phyloP scores from a whole-genome alignment of 2,113 vertebrate species.

The Hippocampus abdominalis region DNA sequence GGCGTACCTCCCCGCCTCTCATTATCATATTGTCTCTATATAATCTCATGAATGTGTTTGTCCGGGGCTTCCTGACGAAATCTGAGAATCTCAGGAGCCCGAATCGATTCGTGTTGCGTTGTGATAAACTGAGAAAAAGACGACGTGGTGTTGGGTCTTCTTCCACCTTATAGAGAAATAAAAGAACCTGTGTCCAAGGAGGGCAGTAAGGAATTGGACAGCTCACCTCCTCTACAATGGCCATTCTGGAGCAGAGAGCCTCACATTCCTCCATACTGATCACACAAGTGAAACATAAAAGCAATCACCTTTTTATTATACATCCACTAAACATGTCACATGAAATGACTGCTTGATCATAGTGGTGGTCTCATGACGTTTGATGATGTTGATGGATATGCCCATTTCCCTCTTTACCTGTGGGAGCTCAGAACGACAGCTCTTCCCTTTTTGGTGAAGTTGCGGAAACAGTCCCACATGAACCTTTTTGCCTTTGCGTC shows the following conservation, averaged over 20 bases:
- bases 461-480: conserved; percentile 87
- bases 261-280: conserved; percentile 91
- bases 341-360: background rate
- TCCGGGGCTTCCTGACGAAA: no score
- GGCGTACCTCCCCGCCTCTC: no score
- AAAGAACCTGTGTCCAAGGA: no score
- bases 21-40: no score
- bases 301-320: background rate
- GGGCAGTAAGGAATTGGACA: no score
- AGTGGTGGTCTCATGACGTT: background rate
- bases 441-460: conserved; percentile 76
- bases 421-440: conserved; percentile 88
- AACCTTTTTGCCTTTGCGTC: conserved; percentile 83
- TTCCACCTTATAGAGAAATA: no score
- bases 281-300: conserved; percentile 12
- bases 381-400: background rate
- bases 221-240: no score
- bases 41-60: no score
- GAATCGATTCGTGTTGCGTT: no score
- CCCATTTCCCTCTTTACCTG: conserved; percentile 70
- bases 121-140: no score
- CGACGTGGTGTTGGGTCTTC: no score
- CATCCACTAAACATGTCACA: background rate
- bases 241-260: conserved; percentile 86
- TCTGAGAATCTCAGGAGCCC: no score